Conservation (phyloP, 2,888 invertebrate genomes). For the Melanostoma scalare region DNA sequence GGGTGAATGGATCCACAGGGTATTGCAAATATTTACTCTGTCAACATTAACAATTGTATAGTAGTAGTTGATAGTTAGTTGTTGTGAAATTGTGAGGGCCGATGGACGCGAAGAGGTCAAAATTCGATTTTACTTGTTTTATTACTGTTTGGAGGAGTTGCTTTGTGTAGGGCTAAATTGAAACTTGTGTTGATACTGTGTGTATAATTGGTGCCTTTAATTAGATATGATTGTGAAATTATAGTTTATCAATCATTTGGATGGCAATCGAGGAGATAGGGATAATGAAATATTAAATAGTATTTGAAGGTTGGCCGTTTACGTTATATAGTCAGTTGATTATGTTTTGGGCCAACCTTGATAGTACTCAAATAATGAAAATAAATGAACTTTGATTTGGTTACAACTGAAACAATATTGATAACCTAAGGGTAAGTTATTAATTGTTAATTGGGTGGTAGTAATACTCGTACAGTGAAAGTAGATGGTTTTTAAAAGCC, state of each 20-base stretch:
- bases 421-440: no score
- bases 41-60: slow-evolving; percentile 32
- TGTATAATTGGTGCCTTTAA: slow-evolving; percentile 34
- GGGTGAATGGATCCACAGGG: slow-evolving; percentile 25
- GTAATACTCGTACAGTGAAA: no score
- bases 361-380: background rate
- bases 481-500: no score
- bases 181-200: slow-evolving; percentile 30
- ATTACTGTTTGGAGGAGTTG: slow-evolving; percentile 41
- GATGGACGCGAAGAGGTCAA: background rate
- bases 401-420: no score
- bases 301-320: slow-evolving; percentile 2
- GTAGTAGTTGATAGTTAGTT: background rate
- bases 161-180: slow-evolving; percentile 32
- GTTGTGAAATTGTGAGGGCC: background rate
- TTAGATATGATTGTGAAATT: slow-evolving; percentile 50
- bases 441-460: no score
- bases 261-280: slow-evolving; percentile 23
- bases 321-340: background rate
- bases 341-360: background rate
- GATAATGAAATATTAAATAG: slow-evolving; percentile 33
- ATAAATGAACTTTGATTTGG: no score
- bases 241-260: slow-evolving; percentile 22
- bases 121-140: slow-evolving; percentile 45
- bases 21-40: slow-evolving; percentile 50